Conservation (phyloP, 2,888 invertebrate genomes). For the Nymphalis c-album region DNA sequence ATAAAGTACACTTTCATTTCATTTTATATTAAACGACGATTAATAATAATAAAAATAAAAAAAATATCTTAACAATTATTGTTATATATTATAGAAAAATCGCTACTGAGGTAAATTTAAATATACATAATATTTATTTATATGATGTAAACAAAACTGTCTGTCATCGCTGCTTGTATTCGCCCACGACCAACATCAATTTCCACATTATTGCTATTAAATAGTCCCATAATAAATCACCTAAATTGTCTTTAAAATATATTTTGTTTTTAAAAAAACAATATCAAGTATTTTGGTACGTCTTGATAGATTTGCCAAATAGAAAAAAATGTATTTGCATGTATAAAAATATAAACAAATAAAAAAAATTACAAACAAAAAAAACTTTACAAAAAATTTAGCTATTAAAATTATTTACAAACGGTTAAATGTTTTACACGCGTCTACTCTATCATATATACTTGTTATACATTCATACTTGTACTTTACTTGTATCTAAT, state of each 20-base stretch:
- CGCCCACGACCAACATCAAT: conserved; percentile 23
- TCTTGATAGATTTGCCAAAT: background rate
- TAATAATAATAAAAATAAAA: too few relatives aligned
- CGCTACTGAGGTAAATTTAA: background rate
- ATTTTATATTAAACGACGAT: too few relatives aligned
- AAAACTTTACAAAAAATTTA: too few relatives aligned
- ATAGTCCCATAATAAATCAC: conserved; percentile 17
- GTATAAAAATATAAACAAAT: too few relatives aligned
- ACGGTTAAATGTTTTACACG: conserved; percentile 1
- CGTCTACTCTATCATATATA: conserved; percentile 43
- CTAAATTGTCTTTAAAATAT: background rate
- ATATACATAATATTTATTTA: background rate
- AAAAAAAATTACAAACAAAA: too few relatives aligned
- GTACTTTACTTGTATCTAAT: conserved; percentile 57
- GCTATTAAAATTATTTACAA: too few relatives aligned
- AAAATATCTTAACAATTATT: too few relatives aligned
- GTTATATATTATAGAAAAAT: background rate
- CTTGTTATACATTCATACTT: conserved; percentile 47
- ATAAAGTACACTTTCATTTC: too few relatives aligned
- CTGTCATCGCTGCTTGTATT: conserved; percentile 33
- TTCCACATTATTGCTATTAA: conserved; percentile 6
- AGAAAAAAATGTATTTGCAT: background rate
- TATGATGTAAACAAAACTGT: conserved; percentile 15
- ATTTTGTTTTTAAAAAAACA: too few relatives aligned
- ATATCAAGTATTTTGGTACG: background rate